phyloP scores from a whole-genome alignment of 2,888 invertebrate genomes.

The Amphipoea lucens region DNA sequence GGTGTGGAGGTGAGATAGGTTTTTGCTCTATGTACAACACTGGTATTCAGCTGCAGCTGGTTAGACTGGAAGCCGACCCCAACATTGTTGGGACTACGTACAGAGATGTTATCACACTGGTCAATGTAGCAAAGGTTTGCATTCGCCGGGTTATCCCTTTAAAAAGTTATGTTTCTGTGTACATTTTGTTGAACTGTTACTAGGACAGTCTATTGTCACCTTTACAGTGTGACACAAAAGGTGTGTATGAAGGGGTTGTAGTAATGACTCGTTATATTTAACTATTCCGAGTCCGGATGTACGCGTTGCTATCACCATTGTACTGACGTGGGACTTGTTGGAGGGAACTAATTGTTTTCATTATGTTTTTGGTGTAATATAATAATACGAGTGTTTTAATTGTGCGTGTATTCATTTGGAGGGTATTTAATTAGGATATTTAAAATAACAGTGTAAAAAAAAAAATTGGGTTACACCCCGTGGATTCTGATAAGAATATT shows the following conservation, averaged over 20 bases:
- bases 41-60: not conserved
- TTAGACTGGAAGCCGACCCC: not conserved
- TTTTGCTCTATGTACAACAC: not conserved
- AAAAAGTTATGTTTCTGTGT: not conserved
- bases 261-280: conserved; percentile 83
- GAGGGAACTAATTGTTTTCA: conserved; percentile 54
- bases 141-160: not conserved
- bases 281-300: conserved; percentile 80
- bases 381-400: conserved; percentile 24
- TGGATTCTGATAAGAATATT: not conserved
- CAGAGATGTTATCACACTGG: not conserved
- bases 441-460: not conserved
- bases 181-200: conserved; percentile 5
- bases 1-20: not conserved
- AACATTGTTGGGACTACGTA: not conserved
- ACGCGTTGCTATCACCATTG: conserved; percentile 68
- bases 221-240: conserved; percentile 71
- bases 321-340: conserved; percentile 62
- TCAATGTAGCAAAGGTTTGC: not conserved
- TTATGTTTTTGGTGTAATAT: conserved; percentile 39
- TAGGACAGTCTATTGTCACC: conserved; percentile 60
- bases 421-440: not conserved
- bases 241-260: conserved; percentile 76
- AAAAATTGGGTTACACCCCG: not conserved
- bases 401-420: not conserved